These are phyloP conservation scores for Orthosia incerta DNA, from an alignment of 2,888 invertebrate species.

Conservation along the genomic window DNA sequence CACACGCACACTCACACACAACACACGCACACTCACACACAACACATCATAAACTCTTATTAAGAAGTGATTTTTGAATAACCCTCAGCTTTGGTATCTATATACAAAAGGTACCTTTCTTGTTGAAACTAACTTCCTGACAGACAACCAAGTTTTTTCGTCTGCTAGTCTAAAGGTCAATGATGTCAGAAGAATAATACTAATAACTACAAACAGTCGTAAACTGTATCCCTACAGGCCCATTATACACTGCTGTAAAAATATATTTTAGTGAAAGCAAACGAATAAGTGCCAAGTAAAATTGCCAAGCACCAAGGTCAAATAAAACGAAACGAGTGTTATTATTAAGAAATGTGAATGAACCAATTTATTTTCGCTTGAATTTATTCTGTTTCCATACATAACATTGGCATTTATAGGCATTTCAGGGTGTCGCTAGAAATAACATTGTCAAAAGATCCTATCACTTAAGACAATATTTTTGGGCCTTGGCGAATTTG, in stretches of 20 bases:
- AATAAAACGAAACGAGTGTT: constrained; percentile 29
- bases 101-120: no score
- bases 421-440: constrained; percentile 7
- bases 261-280: constrained; percentile 38
- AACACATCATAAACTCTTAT: no score
- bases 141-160: neutral
- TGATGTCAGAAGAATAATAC: constrained; percentile 9
- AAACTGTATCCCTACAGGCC: constrained; percentile 6
- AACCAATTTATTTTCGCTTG: constrained; percentile 34
- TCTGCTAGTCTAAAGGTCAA: neutral
- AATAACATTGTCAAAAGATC: constrained; percentile 48
- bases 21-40: no score
- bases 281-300: constrained; percentile 23
- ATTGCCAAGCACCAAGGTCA: constrained; percentile 31
- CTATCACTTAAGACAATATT: constrained; percentile 56
- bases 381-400: constrained; percentile 22
- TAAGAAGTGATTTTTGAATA: no score
- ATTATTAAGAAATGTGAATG: constrained; percentile 25
- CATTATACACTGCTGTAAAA: constrained; percentile 18
- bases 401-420: constrained; percentile 18
- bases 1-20: no score
- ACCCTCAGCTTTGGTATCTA: no score
- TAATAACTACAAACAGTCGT: constrained; percentile 5
- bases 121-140: neutral
- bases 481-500: constrained; percentile 36